Evolutionary conservation across 2,888 invertebrate genomes (phyloP).

Genomic region (Dioctria rufipes): DNA sequence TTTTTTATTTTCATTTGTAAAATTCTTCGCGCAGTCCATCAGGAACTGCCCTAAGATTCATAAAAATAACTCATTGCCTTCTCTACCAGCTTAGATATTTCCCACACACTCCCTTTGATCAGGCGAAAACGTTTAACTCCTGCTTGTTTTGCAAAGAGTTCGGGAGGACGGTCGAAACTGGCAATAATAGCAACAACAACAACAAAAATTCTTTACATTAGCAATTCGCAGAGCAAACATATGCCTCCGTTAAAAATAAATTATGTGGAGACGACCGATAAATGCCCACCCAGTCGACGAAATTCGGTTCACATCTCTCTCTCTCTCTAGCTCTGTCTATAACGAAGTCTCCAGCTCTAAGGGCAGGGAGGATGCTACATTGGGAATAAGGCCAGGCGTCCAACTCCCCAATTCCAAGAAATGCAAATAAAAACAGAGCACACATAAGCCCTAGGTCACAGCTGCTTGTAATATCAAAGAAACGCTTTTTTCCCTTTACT

Average conservation of each 20-base stretch:
- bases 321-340: too few relatives aligned
- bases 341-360: too few relatives aligned
- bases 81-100: conserved; percentile 9
- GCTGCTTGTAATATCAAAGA: conserved; percentile 59
- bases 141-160: background rate
- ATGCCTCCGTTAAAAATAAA: conserved; percentile 52
- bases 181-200: background rate
- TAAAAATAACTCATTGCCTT: conserved; percentile 42
- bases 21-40: background rate
- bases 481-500: conserved; percentile 55
- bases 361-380: background rate
- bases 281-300: conserved; percentile 30
- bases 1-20: too few relatives aligned
- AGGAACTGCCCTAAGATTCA: background rate
- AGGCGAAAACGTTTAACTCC: background rate
- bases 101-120: conserved; percentile 34
- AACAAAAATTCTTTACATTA: conserved; percentile 47
- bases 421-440: conserved; percentile 51
- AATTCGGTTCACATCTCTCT: background rate
- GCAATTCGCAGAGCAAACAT: conserved; percentile 44
- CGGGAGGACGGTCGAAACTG: background rate
- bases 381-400: background rate
- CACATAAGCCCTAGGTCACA: conserved; percentile 57
- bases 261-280: conserved; percentile 51
- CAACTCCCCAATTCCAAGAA: conserved; percentile 39